Conservation (phyloP, 2,113 vertebrate genomes). For the Epinephelus lanceolatus region DNA sequence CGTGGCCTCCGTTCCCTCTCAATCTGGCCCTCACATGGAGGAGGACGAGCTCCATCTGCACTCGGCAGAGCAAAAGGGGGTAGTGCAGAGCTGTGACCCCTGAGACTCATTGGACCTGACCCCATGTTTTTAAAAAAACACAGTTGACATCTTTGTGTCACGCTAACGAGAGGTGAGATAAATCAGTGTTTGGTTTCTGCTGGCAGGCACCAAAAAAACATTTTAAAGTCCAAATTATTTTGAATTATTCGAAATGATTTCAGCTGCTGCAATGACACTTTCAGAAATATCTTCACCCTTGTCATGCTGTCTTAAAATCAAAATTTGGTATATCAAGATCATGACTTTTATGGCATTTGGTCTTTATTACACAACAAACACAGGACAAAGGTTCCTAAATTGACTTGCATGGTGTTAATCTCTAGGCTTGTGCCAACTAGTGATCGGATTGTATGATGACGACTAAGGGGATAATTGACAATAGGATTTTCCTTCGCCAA, state of each 20-base stretch:
- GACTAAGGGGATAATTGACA: no score
- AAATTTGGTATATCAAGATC: neutral
- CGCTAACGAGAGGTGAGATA: neutral
- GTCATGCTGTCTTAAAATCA: neutral
- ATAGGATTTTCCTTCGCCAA: no score
- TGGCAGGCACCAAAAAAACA: neutral
- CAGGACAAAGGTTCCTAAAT: neutral
- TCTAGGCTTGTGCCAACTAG: no score
- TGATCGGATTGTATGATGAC: no score
- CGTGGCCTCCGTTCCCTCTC: conserved; percentile 18
- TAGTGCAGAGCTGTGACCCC: neutral
- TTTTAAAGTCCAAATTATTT: neutral
- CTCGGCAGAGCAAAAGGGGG: neutral
- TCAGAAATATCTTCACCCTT: neutral
- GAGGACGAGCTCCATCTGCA: conserved; percentile 11
- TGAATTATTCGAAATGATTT: neutral
- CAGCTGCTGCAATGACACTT: neutral
- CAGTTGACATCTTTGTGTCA: conserved; percentile 2
- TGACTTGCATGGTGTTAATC: neutral
- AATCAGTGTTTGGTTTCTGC: conserved; percentile 25
- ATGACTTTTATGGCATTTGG: no score
- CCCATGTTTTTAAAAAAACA: neutral
- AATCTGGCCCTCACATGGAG: conserved; percentile 82
- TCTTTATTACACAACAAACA: neutral
- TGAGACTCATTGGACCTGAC: conserved; percentile 8